Percentiles rank a stretch among this genome's conserved stretches.
phyloP scores from a whole-genome alignment of 2,797 vertebrate species.

The Onychomys arenicola region DNA sequence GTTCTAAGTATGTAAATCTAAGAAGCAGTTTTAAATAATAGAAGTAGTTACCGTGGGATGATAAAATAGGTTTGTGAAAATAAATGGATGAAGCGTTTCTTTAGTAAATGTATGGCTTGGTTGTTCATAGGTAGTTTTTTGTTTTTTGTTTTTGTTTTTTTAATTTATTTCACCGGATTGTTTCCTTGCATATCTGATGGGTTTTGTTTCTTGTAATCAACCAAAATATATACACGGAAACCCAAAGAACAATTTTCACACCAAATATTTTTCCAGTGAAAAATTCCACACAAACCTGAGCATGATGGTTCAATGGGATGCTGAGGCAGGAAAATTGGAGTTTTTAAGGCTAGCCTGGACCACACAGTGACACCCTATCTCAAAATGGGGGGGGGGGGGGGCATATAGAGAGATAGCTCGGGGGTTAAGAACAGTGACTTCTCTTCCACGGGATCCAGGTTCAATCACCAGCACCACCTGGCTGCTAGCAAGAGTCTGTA shows the following conservation, averaged over 20 bases:
- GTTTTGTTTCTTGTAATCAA: constrained; percentile 26
- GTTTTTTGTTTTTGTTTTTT: background rate
- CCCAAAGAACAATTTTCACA: constrained; percentile 30
- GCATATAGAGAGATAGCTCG: background rate
- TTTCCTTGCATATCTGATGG: background rate
- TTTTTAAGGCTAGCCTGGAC: background rate
- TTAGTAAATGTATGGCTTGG: background rate
- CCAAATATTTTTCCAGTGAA: constrained; percentile 36
- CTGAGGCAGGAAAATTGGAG: background rate
- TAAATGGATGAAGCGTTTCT: background rate
- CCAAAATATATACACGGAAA: constrained; percentile 20
- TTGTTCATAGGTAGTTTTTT: background rate
- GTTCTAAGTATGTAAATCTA: background rate
- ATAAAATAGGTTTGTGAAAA: constrained; percentile 40
- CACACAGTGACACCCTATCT: background rate
- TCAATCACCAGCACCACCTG: background rate
- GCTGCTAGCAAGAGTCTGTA: background rate
- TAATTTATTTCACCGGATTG: background rate
- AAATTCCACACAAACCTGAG: background rate
- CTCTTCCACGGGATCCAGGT: background rate
- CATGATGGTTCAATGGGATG: background rate
- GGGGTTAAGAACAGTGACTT: background rate
- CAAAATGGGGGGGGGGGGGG: background rate
- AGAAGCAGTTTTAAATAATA: constrained; percentile 6
- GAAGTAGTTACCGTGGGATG: background rate